phyloP scores from a whole-genome alignment of 2,113 vertebrate genomes.

The Clarias macrocephalus region DNA sequence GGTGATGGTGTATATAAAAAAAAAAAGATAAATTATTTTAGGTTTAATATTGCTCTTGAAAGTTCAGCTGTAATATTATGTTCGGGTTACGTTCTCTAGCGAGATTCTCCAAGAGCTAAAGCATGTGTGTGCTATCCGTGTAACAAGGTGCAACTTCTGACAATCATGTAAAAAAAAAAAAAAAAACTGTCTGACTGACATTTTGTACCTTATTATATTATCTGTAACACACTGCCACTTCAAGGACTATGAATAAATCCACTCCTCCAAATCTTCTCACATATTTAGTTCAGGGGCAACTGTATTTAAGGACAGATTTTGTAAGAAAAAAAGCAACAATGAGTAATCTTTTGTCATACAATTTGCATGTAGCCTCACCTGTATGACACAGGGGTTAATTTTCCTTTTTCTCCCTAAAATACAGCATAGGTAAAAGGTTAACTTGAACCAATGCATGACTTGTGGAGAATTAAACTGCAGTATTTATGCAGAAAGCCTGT shows the following conservation, averaged over 20 bases:
- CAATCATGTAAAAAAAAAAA: background rate
- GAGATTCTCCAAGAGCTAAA: background rate
- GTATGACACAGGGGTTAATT: slow-evolving; percentile 59
- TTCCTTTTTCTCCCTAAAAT: slow-evolving; percentile 59
- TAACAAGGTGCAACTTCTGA: background rate
- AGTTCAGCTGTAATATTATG: background rate
- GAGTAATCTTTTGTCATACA: slow-evolving; percentile 49
- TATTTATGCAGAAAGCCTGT: slow-evolving; percentile 72
- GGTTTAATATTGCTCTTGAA: background rate
- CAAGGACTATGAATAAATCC: slow-evolving; percentile 17
- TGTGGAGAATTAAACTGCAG: slow-evolving; percentile 67
- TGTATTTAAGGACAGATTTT: slow-evolving; percentile 41
- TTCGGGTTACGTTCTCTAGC: background rate
- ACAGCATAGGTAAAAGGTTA: slow-evolving; percentile 61
- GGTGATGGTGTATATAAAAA: background rate
- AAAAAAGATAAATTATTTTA: background rate
- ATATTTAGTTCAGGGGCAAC: slow-evolving; percentile 26
- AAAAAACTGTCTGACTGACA: background rate
- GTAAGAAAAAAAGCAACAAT: slow-evolving; percentile 31
- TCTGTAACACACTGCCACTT: slow-evolving; percentile 24
- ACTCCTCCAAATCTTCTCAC: slow-evolving; percentile 19
- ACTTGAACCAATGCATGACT: slow-evolving; percentile 60
- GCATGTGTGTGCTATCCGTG: background rate
- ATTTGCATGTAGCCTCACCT: slow-evolving; percentile 46
- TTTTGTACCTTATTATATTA: slow-evolving; percentile 17